Conservation (phyloP, 2,797 vertebrate species). For the Meda fulgida region DNA sequence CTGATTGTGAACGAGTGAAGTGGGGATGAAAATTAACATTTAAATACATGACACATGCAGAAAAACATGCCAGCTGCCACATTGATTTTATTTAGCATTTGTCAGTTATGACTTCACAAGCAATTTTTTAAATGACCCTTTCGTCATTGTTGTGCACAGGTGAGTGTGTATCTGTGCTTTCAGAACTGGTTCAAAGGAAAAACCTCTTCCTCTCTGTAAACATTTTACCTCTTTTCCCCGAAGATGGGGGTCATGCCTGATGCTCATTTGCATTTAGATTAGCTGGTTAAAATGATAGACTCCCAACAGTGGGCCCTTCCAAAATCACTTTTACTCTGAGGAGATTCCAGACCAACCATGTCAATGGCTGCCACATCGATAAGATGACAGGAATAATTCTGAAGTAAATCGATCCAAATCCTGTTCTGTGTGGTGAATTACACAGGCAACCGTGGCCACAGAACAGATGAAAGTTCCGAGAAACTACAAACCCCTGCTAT, state of each 20-base stretch:
- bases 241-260: conserved; percentile 46
- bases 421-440: conserved; percentile 37
- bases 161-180: conserved; percentile 27
- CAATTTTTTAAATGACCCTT: neutral
- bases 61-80: neutral
- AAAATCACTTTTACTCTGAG: conserved; percentile 48
- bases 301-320: conserved; percentile 42
- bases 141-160: neutral
- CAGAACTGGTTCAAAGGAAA: conserved; percentile 24
- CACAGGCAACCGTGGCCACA: conserved; percentile 35
- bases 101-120: conserved; percentile 2
- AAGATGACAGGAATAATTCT: conserved; percentile 43
- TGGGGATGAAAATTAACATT: neutral
- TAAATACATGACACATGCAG: conserved; percentile 1
- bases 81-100: neutral
- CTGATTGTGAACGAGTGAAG: neutral
- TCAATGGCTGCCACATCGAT: conserved; percentile 42
- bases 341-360: conserved; percentile 42
- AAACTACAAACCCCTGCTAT: conserved; percentile 18
- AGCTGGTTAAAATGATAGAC: conserved; percentile 56
- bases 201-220: conserved; percentile 51
- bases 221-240: conserved; percentile 33
- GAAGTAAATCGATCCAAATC: conserved; percentile 57
- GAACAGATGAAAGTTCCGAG: conserved; percentile 32
- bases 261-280: conserved; percentile 64